phyloP scores from a whole-genome alignment of 2,797 vertebrate species.

The Oreochromis mossambicus region DNA sequence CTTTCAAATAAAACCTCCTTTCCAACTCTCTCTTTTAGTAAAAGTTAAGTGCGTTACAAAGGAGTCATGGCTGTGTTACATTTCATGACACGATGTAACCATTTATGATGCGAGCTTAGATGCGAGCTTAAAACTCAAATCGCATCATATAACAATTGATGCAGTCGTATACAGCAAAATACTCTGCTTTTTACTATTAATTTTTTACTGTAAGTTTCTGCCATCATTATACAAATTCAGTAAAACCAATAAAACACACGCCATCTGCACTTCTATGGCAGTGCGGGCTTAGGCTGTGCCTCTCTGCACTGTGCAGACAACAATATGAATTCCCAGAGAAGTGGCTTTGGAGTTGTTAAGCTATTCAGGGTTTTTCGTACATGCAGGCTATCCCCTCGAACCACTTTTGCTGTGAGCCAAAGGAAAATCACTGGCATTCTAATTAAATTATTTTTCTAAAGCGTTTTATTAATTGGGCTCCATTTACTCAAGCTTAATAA shows the following conservation, averaged over 20 bases:
- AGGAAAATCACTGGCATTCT: not conserved
- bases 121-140: not conserved
- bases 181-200: not conserved
- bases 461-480: not conserved
- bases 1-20: not conserved
- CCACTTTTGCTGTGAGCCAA: not conserved
- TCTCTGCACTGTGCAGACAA: not conserved
- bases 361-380: not conserved
- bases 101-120: not conserved
- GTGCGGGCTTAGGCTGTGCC: not conserved
- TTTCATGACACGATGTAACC: not conserved
- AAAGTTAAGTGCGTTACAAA: not conserved
- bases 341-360: not conserved
- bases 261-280: not conserved
- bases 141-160: not conserved
- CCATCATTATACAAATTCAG: not conserved
- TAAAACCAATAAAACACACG: not conserved
- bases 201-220: not conserved
- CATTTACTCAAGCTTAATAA: not conserved
- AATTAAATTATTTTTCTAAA: not conserved
- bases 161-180: not conserved
- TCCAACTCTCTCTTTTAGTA: not conserved
- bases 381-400: not conserved
- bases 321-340: not conserved
- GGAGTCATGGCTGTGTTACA: not conserved